Evolutionary conservation across 2,888 invertebrate genomes (phyloP).

Genomic region (Leucophenga maculata): DNA sequence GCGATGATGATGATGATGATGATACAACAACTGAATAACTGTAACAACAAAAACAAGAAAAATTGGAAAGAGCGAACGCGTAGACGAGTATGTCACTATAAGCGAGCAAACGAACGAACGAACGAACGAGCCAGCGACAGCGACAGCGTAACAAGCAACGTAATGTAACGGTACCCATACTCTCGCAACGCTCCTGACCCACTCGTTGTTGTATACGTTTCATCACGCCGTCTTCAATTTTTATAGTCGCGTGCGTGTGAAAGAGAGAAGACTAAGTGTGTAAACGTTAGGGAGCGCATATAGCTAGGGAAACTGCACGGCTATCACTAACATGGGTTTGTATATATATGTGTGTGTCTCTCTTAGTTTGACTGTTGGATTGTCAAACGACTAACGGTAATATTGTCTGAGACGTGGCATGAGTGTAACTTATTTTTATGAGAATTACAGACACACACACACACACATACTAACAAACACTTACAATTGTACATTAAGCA

Average conservation of each 20-base stretch:
- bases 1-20: background rate
- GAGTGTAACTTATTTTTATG: conserved; percentile 67
- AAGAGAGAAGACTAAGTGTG: background rate
- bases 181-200: background rate
- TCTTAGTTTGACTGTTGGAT: conserved; percentile 15
- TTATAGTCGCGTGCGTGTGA: background rate
- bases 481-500: conserved; percentile 42
- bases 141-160: background rate
- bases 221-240: background rate
- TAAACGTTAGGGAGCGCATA: background rate
- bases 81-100: background rate
- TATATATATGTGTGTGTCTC: too few species aligned
- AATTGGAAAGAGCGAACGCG: background rate
- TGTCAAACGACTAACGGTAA: conserved; percentile 40
- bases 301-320: background rate
- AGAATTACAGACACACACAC: conserved; percentile 39
- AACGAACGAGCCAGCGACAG: too few species aligned
- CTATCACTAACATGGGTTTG: background rate
- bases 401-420: conserved; percentile 50
- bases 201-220: conserved; percentile 1
- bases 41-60: conserved; percentile 42
- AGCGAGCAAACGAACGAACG: background rate
- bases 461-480: conserved; percentile 37
- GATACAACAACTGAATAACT: conserved; percentile 33
- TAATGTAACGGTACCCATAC: too few species aligned